phyloP scores from a whole-genome alignment of 2,113 vertebrate species.

The Agapornis roseicollis region DNA sequence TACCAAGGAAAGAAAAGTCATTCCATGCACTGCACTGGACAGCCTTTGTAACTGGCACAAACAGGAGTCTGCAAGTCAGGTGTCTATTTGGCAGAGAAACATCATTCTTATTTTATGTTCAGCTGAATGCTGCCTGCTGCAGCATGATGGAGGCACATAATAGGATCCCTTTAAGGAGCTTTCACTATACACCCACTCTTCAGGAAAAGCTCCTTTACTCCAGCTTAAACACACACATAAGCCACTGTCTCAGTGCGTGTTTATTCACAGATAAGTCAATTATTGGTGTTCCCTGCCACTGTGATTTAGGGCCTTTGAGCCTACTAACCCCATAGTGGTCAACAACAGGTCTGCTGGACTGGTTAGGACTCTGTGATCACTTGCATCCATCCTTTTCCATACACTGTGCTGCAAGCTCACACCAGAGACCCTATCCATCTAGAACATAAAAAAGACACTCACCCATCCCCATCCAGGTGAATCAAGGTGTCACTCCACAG shows the following conservation, averaged over 20 bases:
- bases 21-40: neutral
- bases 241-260: constrained; percentile 2
- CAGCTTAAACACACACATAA: constrained; percentile 48
- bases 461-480: constrained; percentile 99
- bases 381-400: neutral
- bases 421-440: neutral
- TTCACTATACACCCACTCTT: constrained; percentile 55
- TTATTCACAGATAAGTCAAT: constrained; percentile 56
- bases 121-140: neutral
- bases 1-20: constrained; percentile 65
- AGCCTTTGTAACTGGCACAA: constrained; percentile 55
- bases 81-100: constrained; percentile 62
- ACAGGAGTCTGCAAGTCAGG: constrained; percentile 58
- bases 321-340: neutral
- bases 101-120: neutral
- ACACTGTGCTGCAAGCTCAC: neutral
- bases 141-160: constrained; percentile 1
- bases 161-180: constrained; percentile 62
- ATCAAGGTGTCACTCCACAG: constrained; percentile 98
- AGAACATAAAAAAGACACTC: constrained; percentile 55
- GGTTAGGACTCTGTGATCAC: neutral
- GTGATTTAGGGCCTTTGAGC: neutral
- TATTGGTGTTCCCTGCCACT: neutral
- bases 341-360: neutral
- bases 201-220: constrained; percentile 57